A percentile compares a stretch with the other conserved stretches of the same genome.
These are phyloP conservation scores for Papilio protenor DNA, from an alignment of 2,888 invertebrate genomes.

Conservation along the genomic window DNA sequence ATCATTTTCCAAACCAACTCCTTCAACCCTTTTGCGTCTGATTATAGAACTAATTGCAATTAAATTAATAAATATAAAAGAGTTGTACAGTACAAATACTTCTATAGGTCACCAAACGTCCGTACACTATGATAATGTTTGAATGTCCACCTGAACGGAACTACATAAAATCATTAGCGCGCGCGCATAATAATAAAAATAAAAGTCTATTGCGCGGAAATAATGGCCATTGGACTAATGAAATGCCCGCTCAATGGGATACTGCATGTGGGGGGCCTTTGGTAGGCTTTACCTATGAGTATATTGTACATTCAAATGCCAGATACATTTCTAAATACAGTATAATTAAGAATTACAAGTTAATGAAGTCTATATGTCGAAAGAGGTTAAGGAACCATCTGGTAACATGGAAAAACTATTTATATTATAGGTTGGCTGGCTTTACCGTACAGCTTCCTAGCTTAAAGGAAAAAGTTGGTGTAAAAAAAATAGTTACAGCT, in stretches of 20 bases:
- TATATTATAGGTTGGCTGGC: no score
- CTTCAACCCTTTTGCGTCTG: no score
- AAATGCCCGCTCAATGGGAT: constrained; percentile 46
- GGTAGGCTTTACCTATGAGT: neutral
- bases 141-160: constrained; percentile 36
- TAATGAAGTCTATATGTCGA: no score
- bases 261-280: neutral
- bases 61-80: no score
- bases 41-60: no score
- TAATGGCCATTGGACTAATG: constrained; percentile 54
- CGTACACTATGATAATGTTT: neutral
- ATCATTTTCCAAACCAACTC: no score
- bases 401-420: no score
- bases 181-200: constrained; percentile 52
- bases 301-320: neutral
- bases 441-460: no score
- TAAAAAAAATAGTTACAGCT: no score
- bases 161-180: constrained; percentile 48
- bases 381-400: no score
- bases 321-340: no score
- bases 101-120: neutral
- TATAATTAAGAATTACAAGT: neutral
- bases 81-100: neutral
- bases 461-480: no score
- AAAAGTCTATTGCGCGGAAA: constrained; percentile 56